Evolutionary conservation across 2,113 vertebrate species (phyloP), one percentile per base, ranked within the genome.

Genomic region (Dromaius novaehollandiae): DNA sequence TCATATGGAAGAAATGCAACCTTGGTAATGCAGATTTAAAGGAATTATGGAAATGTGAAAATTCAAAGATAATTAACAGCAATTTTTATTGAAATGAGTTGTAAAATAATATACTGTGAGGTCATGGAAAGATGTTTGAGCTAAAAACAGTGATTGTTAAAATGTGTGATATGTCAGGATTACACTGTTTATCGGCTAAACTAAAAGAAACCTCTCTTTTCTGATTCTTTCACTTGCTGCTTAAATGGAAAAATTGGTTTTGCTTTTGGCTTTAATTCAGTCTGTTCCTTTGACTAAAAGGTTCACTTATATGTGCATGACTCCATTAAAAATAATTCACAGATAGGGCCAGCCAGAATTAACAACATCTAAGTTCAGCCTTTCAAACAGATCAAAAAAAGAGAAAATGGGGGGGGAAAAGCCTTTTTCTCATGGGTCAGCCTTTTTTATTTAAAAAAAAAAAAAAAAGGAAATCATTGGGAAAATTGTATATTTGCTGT

Each of bases 211-310:
- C 11, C 7, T 48, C 44, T 69, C 51, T 20, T 73, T 53, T 53
- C 21, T 25, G 28, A 53, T 87, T 87, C 74, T 92, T 88, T 38
- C 21, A 30, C 6, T 76, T 61, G 16, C 8, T 80, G 11, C 24
- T 76, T 64, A 90, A 84, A 60, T 48, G 22, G 63, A 81, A 78
- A 64, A 76, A 56, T 4, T 60, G 4, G 7, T 65, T 88, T 91
- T 96, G 81, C 14, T 22, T 61, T 90, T 93, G 86, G 61, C 74
- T 96, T 90, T 93, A 81, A 38, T 84, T 90, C 50, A 82, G 28
- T 79, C 28, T 93, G 42, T 91, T 95, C 66, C 79, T 22, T 87
- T 95, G 84, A 65, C 81, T 76, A 79, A 58, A 92, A 87, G 48
- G 53, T 89, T 92, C 12, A 3, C 71, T 82, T 95, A 44, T 38